Conservation (phyloP, 2,113 vertebrate species). For the Pteronura brasiliensis region DNA sequence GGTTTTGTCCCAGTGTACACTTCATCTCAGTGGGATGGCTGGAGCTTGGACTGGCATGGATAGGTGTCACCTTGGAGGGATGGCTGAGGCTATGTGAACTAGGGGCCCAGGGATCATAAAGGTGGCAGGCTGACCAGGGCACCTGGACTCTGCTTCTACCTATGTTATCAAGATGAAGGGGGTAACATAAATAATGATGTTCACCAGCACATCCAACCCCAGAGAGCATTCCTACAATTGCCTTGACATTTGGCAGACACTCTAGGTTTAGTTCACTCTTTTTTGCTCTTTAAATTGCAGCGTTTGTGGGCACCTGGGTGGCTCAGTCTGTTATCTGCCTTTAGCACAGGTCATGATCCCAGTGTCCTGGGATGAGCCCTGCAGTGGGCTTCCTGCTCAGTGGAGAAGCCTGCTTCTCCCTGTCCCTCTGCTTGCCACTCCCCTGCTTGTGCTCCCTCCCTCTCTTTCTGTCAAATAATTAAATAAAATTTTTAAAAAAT, state of each 20-base stretch:
- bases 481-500: no score
- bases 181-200: neutral
- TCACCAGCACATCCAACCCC: neutral
- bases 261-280: neutral
- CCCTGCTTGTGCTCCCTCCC: no score
- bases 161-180: neutral
- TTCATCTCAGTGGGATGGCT: neutral
- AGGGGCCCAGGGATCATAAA: neutral
- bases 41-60: neutral
- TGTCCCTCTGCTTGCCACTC: no score
- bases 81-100: neutral
- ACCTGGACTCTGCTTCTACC: neutral
- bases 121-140: neutral
- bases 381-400: no score
- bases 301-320: neutral
- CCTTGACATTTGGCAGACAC: neutral
- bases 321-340: no score
- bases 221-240: neutral
- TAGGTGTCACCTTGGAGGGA: neutral
- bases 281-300: neutral
- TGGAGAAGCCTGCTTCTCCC: no score
- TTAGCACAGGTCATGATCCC: no score
- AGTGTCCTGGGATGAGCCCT: no score
- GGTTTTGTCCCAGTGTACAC: neutral
- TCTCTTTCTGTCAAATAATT: no score